These are phyloP conservation scores for Cetoscarus ocellatus DNA, from an alignment of 2,797 vertebrate genomes.

Conservation along the genomic window DNA sequence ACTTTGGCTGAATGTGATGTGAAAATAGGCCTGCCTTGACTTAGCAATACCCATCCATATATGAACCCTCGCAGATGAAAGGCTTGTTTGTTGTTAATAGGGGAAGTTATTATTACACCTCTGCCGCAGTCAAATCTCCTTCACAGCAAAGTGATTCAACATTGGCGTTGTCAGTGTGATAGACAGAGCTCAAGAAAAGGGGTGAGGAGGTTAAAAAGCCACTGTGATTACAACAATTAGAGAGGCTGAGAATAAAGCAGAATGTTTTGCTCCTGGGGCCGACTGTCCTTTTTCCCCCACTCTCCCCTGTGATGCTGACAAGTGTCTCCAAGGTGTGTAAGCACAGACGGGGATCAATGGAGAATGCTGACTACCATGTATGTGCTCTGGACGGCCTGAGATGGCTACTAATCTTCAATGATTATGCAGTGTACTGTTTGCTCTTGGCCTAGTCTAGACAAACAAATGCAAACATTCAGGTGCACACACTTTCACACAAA, in stretches of 20 bases:
- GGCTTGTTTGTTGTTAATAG: constrained; percentile 78
- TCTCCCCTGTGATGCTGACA: constrained; percentile 71
- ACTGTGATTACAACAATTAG: constrained; percentile 77
- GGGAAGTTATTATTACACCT: constrained; percentile 71
- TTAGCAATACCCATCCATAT: constrained; percentile 53
- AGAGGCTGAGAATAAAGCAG: constrained; percentile 62
- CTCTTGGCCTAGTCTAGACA: constrained; percentile 66
- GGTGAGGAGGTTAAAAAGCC: constrained; percentile 72
- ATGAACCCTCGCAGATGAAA: constrained; percentile 69
- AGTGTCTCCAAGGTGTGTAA: constrained; percentile 65
- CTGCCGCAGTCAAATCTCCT: constrained; percentile 61
- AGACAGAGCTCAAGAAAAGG: constrained; percentile 62
- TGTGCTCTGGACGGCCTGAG: constrained; percentile 63
- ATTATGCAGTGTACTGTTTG: constrained; percentile 69
- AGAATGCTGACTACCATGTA: constrained; percentile 75
- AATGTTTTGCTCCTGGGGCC: constrained; percentile 55
- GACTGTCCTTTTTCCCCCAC: constrained; percentile 43
- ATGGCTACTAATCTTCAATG: constrained; percentile 74
- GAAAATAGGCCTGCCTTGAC: constrained; percentile 72
- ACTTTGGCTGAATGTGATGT: constrained; percentile 61
- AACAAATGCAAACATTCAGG: constrained; percentile 17
- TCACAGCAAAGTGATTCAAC: constrained; percentile 55
- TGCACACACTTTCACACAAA: background rate
- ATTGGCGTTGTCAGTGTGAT: constrained; percentile 49
- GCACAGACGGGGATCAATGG: constrained; percentile 76